Base-by-base conservation (phyloP, 1,140 invertebrate genomes). In the Bombus consobrinus region DNA sequence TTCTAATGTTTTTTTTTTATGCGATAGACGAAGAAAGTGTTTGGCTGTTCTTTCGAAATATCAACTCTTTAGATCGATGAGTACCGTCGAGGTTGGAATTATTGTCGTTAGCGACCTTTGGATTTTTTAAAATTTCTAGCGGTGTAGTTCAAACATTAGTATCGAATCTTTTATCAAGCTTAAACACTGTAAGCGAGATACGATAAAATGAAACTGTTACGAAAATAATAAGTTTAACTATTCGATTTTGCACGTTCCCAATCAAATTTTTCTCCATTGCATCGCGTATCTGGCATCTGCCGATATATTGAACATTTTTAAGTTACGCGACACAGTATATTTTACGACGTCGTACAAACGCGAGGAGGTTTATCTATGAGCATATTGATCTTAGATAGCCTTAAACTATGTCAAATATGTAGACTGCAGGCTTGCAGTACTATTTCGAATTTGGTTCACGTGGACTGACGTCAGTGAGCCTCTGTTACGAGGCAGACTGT, bases 381-480 rank as follows among this genome's bases (percentile, higher is more conserved):
- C n/a, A 34, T 68, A 68, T 68, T 34, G 32, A 68, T 68, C 66
- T 34, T 71, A 39, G 37, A 39, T 39, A 39, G 37, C 25, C 37
- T 71, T 28, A 39, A 71, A 71, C 68, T 71, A 37, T 39, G 68
- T 71, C 34, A 39, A 71, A 71, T 39, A 71, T 13, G 25, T 28
- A 39, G 39, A 71, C 68, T 28, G 68, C 12, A 39, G 39, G 39
- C 68, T 39, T 34, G 37, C 32, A 22, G 9, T 34, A 32, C 37
- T 71, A 22, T 34, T 71, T 71, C 68, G 68, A 71, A 71, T 71
- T 71, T 66, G 64, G 32, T 66, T 66, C 64, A 66, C 32, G 64
- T 71, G 37, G 22, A 28, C 25, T 71, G 68, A 71, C 68, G 68
- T 71, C 68, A 71, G n/a, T 66, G 22, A 39, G 68, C 37, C 10